phyloP scores from a whole-genome alignment of 2,113 vertebrate species.

The Corvus hawaiiensis region DNA sequence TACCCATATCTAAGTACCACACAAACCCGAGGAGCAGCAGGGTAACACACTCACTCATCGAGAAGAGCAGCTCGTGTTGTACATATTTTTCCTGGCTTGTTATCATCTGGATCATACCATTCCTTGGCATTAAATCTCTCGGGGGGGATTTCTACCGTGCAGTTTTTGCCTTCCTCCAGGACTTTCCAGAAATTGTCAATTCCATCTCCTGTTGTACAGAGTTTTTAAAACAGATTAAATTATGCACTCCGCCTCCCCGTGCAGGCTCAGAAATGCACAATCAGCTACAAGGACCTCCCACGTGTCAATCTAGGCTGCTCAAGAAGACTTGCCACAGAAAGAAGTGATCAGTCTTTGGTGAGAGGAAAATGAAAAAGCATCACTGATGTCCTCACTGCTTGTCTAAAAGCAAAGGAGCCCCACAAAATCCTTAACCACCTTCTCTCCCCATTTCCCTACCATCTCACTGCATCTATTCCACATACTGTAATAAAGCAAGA shows the following conservation, averaged over 20 bases:
- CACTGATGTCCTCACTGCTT: not conserved
- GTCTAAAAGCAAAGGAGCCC: not conserved
- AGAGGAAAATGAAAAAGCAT: not conserved
- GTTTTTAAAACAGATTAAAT: not conserved
- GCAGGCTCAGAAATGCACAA: not conserved
- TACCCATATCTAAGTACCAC: not conserved
- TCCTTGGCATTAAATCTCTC: conserved; percentile 75
- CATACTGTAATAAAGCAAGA: not conserved
- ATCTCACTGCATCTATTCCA: not conserved
- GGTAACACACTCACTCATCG: conserved; percentile 67
- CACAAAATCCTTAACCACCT: not conserved
- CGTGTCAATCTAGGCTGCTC: not conserved
- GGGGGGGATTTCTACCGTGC: conserved; percentile 74
- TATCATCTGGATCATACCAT: conserved; percentile 76
- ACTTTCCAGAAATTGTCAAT: conserved; percentile 83
- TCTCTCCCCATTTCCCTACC: not conserved
- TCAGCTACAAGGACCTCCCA: not conserved
- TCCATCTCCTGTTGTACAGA: conserved; percentile 74
- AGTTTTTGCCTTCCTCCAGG: conserved; percentile 79
- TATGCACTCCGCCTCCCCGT: not conserved
- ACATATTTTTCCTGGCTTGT: conserved; percentile 75
- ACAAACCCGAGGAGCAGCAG: not conserved
- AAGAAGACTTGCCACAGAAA: not conserved
- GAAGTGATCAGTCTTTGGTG: not conserved
- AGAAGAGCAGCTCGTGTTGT: conserved; percentile 78